Evolutionary conservation across 2,113 vertebrate genomes (phyloP).

Genomic region (Rhabdomys dilectus): DNA sequence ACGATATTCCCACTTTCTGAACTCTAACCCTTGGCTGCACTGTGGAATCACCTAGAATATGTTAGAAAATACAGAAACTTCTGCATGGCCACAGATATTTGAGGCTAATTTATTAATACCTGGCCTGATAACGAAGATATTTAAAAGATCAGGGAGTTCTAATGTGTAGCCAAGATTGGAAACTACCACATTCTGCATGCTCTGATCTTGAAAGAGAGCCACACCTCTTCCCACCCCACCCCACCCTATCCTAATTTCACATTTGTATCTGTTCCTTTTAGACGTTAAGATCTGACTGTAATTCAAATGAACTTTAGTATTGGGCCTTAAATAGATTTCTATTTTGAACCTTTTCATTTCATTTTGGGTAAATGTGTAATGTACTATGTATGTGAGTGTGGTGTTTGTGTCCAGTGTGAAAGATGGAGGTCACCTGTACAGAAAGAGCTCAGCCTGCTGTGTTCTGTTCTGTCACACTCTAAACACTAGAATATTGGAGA

Average conservation of each 20-base stretch:
- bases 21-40: neutral
- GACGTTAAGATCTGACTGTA: constrained; percentile 37
- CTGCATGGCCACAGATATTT: constrained; percentile 4
- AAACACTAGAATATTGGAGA: constrained; percentile 32
- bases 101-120: constrained; percentile 10
- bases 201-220: constrained; percentile 5
- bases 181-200: neutral
- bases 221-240: neutral
- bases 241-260: neutral
- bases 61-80: constrained; percentile 36
- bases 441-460: constrained; percentile 39
- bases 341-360: constrained; percentile 64
- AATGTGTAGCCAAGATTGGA: neutral
- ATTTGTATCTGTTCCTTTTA: neutral
- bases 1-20: neutral
- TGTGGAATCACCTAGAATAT: constrained; percentile 20
- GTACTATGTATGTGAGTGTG: constrained; percentile 73
- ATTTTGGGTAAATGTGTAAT: constrained; percentile 73
- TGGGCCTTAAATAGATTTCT: constrained; percentile 26
- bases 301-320: constrained; percentile 6
- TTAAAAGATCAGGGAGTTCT: neutral
- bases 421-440: constrained; percentile 22
- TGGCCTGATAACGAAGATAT: neutral
- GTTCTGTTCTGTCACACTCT: constrained; percentile 31
- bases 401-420: constrained; percentile 73